Percentiles rank a stretch among this genome's conserved stretches.
These are phyloP conservation scores for Dissostichus mawsoni DNA, from an alignment of 2,113 vertebrate genomes.

Conservation along the genomic window DNA sequence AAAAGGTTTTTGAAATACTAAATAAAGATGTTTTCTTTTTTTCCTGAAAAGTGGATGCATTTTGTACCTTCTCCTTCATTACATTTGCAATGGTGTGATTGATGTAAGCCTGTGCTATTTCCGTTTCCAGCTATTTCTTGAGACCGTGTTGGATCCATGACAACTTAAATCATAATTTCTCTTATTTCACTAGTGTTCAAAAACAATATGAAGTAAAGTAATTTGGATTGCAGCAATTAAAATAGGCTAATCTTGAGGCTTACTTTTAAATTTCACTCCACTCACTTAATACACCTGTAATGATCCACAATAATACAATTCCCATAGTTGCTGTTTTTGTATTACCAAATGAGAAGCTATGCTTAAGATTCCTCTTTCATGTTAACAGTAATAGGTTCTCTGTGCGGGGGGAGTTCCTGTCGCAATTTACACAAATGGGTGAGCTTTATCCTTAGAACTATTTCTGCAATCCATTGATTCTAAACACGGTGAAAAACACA, in stretches of 20 bases:
- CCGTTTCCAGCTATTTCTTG: conserved; percentile 20
- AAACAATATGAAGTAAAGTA: conserved; percentile 3
- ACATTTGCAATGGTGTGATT: conserved; percentile 49
- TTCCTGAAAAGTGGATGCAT: conserved; percentile 63
- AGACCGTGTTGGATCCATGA: conserved; percentile 85
- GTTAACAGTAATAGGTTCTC: conserved; percentile 93
- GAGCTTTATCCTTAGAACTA: conserved; percentile 83
- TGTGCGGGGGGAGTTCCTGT: conserved; percentile 93
- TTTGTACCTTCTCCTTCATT: conserved; percentile 60
- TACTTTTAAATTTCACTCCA: conserved; percentile 71
- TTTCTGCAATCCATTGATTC: conserved; percentile 18
- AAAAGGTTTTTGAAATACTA: conserved; percentile 81
- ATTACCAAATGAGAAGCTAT: conserved; percentile 89
- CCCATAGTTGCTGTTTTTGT: conserved; percentile 91
- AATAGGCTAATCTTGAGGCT: not conserved
- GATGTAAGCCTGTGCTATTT: conserved; percentile 59
- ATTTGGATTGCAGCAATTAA: conserved; percentile 27
- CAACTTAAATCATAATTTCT: conserved; percentile 64
- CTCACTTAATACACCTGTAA: conserved; percentile 82
- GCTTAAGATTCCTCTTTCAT: conserved; percentile 89
- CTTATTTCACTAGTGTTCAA: conserved; percentile 18
- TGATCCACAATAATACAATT: conserved; percentile 79
- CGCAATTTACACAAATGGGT: conserved; percentile 93
- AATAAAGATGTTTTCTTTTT: conserved; percentile 78
- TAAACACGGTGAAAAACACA: conserved; percentile 2